Evolutionary conservation across 2,113 vertebrate species (phyloP).

Genomic region (Scomber japonicus): DNA sequence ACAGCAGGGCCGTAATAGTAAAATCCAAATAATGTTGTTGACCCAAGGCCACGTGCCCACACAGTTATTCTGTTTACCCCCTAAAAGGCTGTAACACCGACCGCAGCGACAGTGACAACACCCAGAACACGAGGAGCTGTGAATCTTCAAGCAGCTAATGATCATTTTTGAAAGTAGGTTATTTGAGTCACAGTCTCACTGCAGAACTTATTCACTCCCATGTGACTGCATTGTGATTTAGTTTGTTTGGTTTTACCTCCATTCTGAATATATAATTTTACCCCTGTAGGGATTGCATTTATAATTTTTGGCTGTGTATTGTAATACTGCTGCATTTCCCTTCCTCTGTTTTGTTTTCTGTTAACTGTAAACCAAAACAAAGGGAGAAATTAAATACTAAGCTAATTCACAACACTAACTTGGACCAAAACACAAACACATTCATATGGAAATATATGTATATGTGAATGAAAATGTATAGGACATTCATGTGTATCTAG

Average conservation of each 20-base stretch:
- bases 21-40: slow-evolving; percentile 74
- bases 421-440: not conserved
- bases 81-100: slow-evolving; percentile 14
- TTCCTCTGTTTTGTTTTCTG: slow-evolving; percentile 17
- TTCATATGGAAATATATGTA: not conserved
- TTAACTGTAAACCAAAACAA: slow-evolving; percentile 37
- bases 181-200: slow-evolving; percentile 16
- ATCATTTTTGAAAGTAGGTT: slow-evolving; percentile 13
- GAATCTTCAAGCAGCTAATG: slow-evolving; percentile 6
- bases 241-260: slow-evolving; percentile 13
- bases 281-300: slow-evolving; percentile 28
- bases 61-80: slow-evolving; percentile 51
- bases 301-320: slow-evolving; percentile 47
- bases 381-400: not conserved
- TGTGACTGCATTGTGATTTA: not conserved
- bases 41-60: slow-evolving; percentile 68
- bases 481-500: not conserved
- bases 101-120: slow-evolving; percentile 26
- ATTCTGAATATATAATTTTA: slow-evolving; percentile 31
- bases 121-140: slow-evolving; percentile 4
- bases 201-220: not conserved
- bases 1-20: slow-evolving; percentile 58
- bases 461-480: not conserved
- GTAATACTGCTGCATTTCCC: slow-evolving; percentile 7
- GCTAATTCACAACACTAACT: not conserved